A percentile compares a stretch with the other conserved stretches of the same genome.
phyloP scores from a whole-genome alignment of 2,797 vertebrate species.

The Eulemur mongoz region DNA sequence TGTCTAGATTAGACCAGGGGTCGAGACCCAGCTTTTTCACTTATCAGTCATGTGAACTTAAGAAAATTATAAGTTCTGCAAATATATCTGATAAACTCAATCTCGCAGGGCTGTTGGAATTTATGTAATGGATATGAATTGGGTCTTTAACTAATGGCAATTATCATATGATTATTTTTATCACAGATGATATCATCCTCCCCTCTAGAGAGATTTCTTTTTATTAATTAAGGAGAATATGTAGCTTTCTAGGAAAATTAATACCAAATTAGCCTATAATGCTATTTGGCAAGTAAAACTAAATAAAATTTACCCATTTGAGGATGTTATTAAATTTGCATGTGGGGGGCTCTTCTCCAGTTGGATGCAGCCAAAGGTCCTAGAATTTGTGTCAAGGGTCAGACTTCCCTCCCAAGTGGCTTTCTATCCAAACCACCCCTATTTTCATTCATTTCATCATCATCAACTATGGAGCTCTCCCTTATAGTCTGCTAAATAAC shows the following conservation, averaged over 20 bases:
- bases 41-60: neutral
- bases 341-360: neutral
- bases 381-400: neutral
- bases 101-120: neutral
- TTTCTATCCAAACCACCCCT: neutral
- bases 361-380: neutral
- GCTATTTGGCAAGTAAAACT: neutral
- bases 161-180: neutral
- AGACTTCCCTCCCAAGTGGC: neutral
- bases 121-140: neutral
- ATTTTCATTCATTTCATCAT: conserved; percentile 13
- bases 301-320: neutral
- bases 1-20: neutral
- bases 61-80: conserved; percentile 21
- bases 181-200: neutral
- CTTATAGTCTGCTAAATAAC: neutral
- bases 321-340: conserved; percentile 20
- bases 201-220: neutral
- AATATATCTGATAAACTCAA: neutral
- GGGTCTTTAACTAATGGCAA: neutral
- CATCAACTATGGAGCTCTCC: neutral
- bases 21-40: neutral
- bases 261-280: neutral
- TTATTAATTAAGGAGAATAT: neutral
- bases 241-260: conserved; percentile 5